phyloP scores from a whole-genome alignment of 2,888 invertebrate genomes.

The Callyntrura guangdongensis region DNA sequence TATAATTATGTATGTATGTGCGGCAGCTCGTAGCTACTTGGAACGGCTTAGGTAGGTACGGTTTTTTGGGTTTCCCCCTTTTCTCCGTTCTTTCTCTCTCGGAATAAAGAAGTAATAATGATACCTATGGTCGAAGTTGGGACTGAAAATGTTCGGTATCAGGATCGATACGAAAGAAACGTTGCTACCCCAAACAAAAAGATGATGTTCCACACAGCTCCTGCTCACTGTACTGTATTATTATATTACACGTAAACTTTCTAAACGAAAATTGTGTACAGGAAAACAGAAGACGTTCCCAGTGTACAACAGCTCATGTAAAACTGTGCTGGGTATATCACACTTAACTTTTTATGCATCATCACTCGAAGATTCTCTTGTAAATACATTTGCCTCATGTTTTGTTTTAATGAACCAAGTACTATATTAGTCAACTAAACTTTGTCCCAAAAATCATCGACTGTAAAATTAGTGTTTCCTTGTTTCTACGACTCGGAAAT shows the following conservation, averaged over 20 bases:
- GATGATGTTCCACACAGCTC: slow-evolving; percentile 9
- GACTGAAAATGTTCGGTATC: slow-evolving; percentile 72
- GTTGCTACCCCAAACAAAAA: slow-evolving; percentile 60
- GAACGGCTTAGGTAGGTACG: slow-evolving; percentile 40
- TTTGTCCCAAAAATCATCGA: no score
- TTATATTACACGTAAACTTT: background rate
- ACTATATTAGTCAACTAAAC: no score
- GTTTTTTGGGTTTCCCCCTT: slow-evolving; percentile 38
- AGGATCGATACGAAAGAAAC: slow-evolving; percentile 84
- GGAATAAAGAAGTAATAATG: slow-evolving; percentile 17
- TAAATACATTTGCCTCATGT: no score
- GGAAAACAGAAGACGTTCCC: background rate
- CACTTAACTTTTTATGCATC: background rate
- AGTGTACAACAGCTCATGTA: no score
- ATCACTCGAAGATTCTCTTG: background rate
- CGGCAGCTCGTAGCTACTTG: background rate
- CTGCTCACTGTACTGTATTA: background rate
- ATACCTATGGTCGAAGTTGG: slow-evolving; percentile 34
- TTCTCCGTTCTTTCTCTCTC: slow-evolving; percentile 10
- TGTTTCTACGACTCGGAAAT: background rate
- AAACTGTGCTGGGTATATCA: background rate
- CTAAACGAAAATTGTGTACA: background rate
- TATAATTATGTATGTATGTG: background rate
- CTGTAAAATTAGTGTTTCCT: background rate
- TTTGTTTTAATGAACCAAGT: no score